A percentile compares a stretch with the other conserved stretches of the same genome.
phyloP scores from a whole-genome alignment of 2,113 vertebrate genomes.

The Kobus ellipsiprymnus region DNA sequence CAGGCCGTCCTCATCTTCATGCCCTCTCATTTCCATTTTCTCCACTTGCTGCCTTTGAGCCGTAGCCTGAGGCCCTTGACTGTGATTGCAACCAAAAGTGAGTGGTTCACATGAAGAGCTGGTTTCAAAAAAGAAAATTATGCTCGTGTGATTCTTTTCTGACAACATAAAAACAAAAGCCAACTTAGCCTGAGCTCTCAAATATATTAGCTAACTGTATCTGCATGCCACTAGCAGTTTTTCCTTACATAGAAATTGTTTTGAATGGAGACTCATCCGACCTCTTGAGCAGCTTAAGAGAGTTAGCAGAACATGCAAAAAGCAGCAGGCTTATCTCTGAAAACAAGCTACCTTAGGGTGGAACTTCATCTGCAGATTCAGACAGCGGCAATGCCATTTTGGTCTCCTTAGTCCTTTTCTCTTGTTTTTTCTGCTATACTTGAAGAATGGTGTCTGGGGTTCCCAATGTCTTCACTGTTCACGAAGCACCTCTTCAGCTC shows the following conservation, averaged over 20 bases:
- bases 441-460: neutral
- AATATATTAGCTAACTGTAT: neutral
- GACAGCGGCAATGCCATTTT: neutral
- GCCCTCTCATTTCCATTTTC: neutral
- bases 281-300: neutral
- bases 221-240: neutral
- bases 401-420: neutral
- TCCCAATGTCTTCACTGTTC: neutral
- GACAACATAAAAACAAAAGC: neutral
- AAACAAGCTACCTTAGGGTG: neutral
- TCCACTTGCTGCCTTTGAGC: conserved; percentile 15
- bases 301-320: neutral
- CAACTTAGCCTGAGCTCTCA: neutral
- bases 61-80: neutral
- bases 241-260: neutral
- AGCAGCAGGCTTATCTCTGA: neutral
- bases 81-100: neutral
- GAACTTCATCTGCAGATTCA: neutral
- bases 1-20: neutral
- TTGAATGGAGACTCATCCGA: neutral
- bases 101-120: neutral
- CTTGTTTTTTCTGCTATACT: neutral
- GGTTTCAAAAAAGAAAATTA: neutral
- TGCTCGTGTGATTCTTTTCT: neutral
- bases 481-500: neutral